Base-by-base conservation (phyloP, 2,113 vertebrate species). In the Larimichthys polyactis region DNA sequence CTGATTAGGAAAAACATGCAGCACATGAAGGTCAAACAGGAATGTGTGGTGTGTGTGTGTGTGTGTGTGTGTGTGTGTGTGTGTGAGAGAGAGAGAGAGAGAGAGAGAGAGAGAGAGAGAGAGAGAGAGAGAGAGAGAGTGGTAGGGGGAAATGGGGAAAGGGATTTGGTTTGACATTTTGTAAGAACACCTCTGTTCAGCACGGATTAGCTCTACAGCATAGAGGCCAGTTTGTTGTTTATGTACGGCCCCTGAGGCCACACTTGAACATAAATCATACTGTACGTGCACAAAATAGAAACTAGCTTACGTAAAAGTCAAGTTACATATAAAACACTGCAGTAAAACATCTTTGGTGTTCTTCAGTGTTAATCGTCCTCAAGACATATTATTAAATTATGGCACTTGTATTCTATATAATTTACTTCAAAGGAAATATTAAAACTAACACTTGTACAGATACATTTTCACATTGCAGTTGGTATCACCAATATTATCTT, bases 161-260 rank as follows among this genome's bases (percentile, higher is more conserved):
- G 55, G 79, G 69, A 89, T 90, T 85, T 84, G 68, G 20, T 85
- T 81, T 92, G 86, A 92, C 90, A 92, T 93, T 93, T 87, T 74
- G 22, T 77, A 55, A 55, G 59, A 75, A 66, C 60, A 84, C 69
- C 29, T 85, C 64, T 79, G 71, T 75, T 87, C 71, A 86, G 63
- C 32, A 72, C 75, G 75, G 82, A 90, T 91, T 84, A 88, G 1
- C 70, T 85, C 44, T 68, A 59, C 83, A 69, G 76, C 66, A 75
- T 16, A 78, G 66, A 68, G 70, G 65, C 79, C 67, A 79, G 64
- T 48, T 63, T 80, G 68, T 59, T 87, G 68, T 87, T 86, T 90
- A 81, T 70, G 71, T 22, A 16, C 12, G 51, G n/a, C 29, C 48
- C 62, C 22, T 27, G 73, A 71, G 75, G 71, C 71, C 58, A 68